Conservation (phyloP, 2,113 vertebrate species). For the Syngnathus typhle region DNA sequence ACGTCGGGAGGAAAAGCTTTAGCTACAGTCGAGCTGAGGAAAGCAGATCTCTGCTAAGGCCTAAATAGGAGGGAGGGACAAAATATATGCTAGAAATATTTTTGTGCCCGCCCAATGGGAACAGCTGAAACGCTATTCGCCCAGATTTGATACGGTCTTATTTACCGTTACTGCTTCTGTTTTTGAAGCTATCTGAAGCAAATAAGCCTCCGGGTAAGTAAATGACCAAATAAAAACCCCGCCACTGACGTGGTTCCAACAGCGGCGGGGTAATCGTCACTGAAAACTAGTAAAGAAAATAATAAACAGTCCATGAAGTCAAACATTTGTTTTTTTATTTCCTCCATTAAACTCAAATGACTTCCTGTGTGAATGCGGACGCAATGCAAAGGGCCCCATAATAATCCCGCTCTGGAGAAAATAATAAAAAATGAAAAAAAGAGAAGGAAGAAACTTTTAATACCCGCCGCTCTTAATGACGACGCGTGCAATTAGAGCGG, state of each 20-base stretch:
- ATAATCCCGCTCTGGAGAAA: slow-evolving; percentile 49
- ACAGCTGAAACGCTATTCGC: not conserved
- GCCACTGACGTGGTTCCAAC: slow-evolving; percentile 29
- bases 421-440: slow-evolving; percentile 23
- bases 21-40: not conserved
- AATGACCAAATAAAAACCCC: slow-evolving; percentile 1
- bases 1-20: not conserved
- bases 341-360: slow-evolving; percentile 66
- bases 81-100: not conserved
- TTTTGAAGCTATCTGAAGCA: not conserved
- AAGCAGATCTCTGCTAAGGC: no score
- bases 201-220: not conserved
- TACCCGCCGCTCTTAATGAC: slow-evolving; percentile 76
- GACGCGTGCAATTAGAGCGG: slow-evolving; percentile 72
- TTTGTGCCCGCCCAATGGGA: not conserved
- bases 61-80: no score
- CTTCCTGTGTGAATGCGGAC: slow-evolving; percentile 67
- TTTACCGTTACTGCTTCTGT: not conserved
- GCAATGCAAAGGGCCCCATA: slow-evolving; percentile 49
- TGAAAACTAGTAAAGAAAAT: not conserved
- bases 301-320: slow-evolving; percentile 45
- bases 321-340: slow-evolving; percentile 52
- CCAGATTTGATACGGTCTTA: not conserved
- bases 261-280: slow-evolving; percentile 28
- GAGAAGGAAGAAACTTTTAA: slow-evolving; percentile 76